phyloP scores from a whole-genome alignment of 2,113 vertebrate species.

The Corvus moneduloides region DNA sequence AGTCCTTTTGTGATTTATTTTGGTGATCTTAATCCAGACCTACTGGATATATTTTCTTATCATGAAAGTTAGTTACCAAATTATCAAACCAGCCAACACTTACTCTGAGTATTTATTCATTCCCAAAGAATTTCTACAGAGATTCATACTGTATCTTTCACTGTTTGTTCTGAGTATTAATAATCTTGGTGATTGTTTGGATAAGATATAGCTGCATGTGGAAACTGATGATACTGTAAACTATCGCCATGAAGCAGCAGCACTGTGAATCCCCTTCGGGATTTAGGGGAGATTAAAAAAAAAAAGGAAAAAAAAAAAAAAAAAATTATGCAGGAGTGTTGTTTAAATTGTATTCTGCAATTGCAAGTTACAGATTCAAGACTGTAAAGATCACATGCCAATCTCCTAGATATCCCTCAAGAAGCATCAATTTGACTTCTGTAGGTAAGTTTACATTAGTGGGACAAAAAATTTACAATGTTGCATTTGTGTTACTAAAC shows the following conservation, averaged over 20 bases:
- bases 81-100: conserved; percentile 12
- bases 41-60: not conserved
- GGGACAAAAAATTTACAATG: not conserved
- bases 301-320: too few relatives aligned
- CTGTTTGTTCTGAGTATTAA: conserved; percentile 13
- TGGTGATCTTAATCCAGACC: not conserved
- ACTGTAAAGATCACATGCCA: not conserved
- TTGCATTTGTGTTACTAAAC: not conserved
- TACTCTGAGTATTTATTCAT: conserved; percentile 5
- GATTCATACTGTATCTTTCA: not conserved
- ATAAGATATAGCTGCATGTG: not conserved
- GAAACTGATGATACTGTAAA: not conserved
- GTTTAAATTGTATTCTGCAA: not conserved
- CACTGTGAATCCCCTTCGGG: not conserved
- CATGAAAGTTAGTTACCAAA: not conserved
- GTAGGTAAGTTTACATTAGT: not conserved
- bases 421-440: not conserved
- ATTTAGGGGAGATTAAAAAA: not conserved
- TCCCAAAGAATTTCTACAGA: not conserved
- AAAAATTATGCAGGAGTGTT: not conserved
- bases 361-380: not conserved
- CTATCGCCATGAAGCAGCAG: not conserved
- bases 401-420: not conserved
- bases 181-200: not conserved
- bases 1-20: not conserved